These are phyloP conservation scores for Sebastes alutus DNA, from an alignment of 2,797 vertebrate species.

Conservation along the genomic window DNA sequence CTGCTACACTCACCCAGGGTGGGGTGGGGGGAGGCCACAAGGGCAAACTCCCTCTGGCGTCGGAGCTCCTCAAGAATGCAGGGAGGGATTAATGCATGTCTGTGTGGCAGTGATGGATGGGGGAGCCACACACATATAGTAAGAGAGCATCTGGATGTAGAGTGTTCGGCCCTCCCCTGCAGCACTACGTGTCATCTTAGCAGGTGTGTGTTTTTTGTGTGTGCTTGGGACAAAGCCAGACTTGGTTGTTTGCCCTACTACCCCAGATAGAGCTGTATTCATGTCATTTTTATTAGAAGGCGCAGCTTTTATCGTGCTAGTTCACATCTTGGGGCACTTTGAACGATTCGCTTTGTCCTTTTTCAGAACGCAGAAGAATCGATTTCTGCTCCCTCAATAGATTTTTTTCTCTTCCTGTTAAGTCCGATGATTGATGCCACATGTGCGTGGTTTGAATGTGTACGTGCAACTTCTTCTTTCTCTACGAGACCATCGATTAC, in stretches of 20 bases:
- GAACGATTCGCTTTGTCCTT: conserved; percentile 36
- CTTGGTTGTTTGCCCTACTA: conserved; percentile 59
- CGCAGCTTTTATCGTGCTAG: conserved; percentile 10
- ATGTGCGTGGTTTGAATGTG: background rate
- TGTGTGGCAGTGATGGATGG: conserved; percentile 78
- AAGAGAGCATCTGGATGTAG: conserved; percentile 61
- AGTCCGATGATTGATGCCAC: conserved; percentile 36
- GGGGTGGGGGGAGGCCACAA: conserved; percentile 30
- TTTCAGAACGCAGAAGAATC: conserved; percentile 39
- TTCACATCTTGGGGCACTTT: conserved; percentile 36
- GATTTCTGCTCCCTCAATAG: conserved; percentile 16
- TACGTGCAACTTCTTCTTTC: background rate
- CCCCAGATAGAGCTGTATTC: conserved; percentile 59
- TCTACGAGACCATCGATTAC: conserved; percentile 16
- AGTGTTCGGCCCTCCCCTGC: conserved; percentile 37
- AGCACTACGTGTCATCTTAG: conserved; percentile 52
- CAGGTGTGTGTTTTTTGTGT: conserved; percentile 44
- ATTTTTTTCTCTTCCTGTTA: conserved; percentile 13
- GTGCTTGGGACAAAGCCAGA: conserved; percentile 54
- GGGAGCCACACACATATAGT: conserved; percentile 2
- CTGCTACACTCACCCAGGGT: background rate
- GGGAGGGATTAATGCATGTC: conserved; percentile 73
- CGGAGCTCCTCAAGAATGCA: conserved; percentile 81
- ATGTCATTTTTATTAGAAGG: conserved; percentile 39
- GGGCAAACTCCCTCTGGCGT: conserved; percentile 60